A percentile compares a stretch with the other conserved stretches of the same genome.
Conservation (phyloP, 2,888 invertebrate genomes). For the Arge pagana region DNA sequence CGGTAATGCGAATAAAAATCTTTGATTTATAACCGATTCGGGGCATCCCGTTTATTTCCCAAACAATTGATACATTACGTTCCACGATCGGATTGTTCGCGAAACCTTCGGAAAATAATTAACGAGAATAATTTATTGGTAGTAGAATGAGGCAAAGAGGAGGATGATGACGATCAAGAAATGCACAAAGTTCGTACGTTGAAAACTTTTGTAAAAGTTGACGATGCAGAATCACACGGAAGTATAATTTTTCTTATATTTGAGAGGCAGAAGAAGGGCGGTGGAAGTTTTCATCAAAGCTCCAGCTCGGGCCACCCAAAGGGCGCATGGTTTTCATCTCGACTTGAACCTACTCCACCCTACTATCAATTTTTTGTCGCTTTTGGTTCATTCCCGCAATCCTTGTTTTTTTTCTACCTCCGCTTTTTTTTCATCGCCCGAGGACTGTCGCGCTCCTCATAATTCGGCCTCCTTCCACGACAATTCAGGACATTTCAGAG, state of each 20-base stretch:
- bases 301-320: constrained; percentile 14
- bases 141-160: no score
- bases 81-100: no score
- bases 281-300: constrained; percentile 18
- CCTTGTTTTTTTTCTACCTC: constrained; percentile 16
- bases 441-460: not conserved
- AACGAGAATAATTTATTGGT: no score
- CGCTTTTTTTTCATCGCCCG: not conserved
- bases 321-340: constrained; percentile 18
- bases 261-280: no score
- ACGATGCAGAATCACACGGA: no score
- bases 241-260: no score
- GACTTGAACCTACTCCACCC: constrained; percentile 5
- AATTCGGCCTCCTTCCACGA: constrained; percentile 8
- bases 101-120: no score
- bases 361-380: no score
- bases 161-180: no score
- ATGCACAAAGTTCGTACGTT: no score
- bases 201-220: no score
- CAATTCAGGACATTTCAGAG: constrained; percentile 26
- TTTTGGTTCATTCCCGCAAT: no score
- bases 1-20: constrained; percentile 19
- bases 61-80: constrained; percentile 20
- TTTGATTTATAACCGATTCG: constrained; percentile 23
- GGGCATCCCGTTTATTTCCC: not conserved